phyloP scores from a whole-genome alignment of 2,797 vertebrate genomes.

The Liasis olivaceus region DNA sequence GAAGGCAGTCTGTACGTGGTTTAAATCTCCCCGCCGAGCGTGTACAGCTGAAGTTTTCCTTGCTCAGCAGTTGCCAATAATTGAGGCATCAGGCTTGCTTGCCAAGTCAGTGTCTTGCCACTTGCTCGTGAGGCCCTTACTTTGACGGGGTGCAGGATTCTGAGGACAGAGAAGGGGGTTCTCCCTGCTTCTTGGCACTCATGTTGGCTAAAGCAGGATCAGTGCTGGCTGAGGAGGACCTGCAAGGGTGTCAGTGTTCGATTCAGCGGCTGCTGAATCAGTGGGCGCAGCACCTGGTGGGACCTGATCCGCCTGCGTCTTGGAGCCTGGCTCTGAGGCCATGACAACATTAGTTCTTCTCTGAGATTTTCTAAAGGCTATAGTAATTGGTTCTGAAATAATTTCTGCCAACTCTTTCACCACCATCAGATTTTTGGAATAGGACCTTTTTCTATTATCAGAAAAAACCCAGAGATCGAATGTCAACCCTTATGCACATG shows the following conservation, averaged over 20 bases:
- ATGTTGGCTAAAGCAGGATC: background rate
- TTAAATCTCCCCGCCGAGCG: background rate
- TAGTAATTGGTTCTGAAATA: background rate
- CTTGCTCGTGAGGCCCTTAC: background rate
- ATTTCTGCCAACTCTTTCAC: background rate
- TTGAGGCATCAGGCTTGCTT: background rate
- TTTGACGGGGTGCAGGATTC: background rate
- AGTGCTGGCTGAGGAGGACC: background rate
- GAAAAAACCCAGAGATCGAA: background rate
- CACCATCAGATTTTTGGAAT: background rate
- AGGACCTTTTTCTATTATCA: no score
- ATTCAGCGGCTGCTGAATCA: no score
- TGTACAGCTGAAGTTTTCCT: background rate
- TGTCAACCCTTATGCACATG: background rate
- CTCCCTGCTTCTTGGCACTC: background rate
- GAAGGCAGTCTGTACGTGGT: background rate
- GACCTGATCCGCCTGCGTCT: background rate
- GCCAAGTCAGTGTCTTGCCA: background rate
- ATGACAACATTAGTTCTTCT: background rate
- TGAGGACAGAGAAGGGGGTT: background rate
- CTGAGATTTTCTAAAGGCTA: background rate
- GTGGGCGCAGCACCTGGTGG: background rate
- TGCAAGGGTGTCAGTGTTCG: no score
- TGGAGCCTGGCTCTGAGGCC: background rate
- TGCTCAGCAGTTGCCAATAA: background rate